These are phyloP conservation scores for Caenorhabditis sinica DNA, from an alignment of 2,888 invertebrate species.

Conservation along the genomic window DNA sequence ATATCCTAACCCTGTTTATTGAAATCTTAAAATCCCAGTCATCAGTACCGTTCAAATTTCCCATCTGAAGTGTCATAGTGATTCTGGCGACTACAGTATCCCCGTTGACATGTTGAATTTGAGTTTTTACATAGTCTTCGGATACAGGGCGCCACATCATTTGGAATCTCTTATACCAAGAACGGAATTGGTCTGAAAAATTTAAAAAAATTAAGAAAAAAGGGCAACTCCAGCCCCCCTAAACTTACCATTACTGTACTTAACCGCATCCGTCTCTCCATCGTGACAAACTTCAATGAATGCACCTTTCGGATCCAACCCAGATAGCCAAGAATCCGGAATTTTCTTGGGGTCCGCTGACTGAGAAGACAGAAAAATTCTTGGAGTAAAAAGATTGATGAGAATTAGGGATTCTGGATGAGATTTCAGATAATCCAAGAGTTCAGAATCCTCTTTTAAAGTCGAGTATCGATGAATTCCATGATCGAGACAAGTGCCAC, in stretches of 20 bases:
- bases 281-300: constrained; percentile 7
- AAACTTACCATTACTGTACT: background rate
- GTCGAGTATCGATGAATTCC: background rate
- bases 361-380: background rate
- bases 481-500: constrained; percentile 11
- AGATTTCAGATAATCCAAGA: background rate
- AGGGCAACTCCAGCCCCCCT: background rate
- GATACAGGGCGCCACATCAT: constrained; percentile 6
- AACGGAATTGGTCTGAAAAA: constrained; percentile 18
- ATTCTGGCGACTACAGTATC: background rate
- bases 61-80: background rate
- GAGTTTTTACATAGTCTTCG: background rate
- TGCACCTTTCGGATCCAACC: background rate
- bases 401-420: background rate
- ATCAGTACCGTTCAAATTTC: background rate
- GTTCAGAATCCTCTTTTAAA: background rate
- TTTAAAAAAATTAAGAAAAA: background rate
- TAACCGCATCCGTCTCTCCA: background rate
- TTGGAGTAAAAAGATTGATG: constrained; percentile 3
- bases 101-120: background rate
- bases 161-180: constrained; percentile 17
- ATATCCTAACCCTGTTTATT: background rate
- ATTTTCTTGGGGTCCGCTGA: background rate
- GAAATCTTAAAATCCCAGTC: constrained; percentile 1
- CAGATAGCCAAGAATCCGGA: background rate